A percentile compares a stretch with the other conserved stretches of the same genome.
These are phyloP conservation scores for Sabatieria punctata DNA, from an alignment of 2,888 invertebrate genomes.

Conservation along the genomic window DNA sequence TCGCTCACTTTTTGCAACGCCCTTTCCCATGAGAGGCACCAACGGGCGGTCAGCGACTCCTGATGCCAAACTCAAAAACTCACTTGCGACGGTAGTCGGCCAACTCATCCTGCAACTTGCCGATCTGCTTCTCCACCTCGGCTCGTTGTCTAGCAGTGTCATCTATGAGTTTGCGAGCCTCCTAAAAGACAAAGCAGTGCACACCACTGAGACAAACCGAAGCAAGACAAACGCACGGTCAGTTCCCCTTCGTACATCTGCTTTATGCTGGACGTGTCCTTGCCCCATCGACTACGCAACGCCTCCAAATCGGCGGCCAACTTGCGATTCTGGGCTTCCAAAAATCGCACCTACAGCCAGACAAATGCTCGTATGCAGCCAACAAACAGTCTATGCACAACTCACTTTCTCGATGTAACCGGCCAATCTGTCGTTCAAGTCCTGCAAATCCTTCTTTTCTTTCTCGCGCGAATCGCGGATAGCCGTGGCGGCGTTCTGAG, in stretches of 20 bases:
- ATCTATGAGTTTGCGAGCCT: slow-evolving; percentile 21
- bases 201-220: too few relatives aligned
- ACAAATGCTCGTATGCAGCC: too few relatives aligned
- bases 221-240: too few relatives aligned
- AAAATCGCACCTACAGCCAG: slow-evolving; percentile 26
- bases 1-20: too few relatives aligned
- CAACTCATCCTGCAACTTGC: slow-evolving; percentile 23
- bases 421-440: slow-evolving; percentile 40
- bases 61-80: too few relatives aligned
- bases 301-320: slow-evolving; percentile 26
- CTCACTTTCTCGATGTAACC: slow-evolving; percentile 39
- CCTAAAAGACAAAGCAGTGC: slow-evolving; percentile 13
- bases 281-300: slow-evolving; percentile 25
- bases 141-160: slow-evolving; percentile 15
- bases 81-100: slow-evolving; percentile 19
- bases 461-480: slow-evolving; percentile 34
- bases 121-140: slow-evolving; percentile 19
- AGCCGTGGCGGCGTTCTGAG: slow-evolving; percentile 32
- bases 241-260: slow-evolving; percentile 19
- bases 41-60: too few relatives aligned
- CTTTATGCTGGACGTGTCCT: slow-evolving; percentile 22
- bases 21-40: too few relatives aligned
- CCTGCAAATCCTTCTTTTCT: slow-evolving; percentile 41
- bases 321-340: slow-evolving; percentile 33
- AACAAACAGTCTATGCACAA: too few relatives aligned